Base-by-base conservation (phyloP, 1,140 invertebrate species). In the Drosophila malerkotliana region DNA sequence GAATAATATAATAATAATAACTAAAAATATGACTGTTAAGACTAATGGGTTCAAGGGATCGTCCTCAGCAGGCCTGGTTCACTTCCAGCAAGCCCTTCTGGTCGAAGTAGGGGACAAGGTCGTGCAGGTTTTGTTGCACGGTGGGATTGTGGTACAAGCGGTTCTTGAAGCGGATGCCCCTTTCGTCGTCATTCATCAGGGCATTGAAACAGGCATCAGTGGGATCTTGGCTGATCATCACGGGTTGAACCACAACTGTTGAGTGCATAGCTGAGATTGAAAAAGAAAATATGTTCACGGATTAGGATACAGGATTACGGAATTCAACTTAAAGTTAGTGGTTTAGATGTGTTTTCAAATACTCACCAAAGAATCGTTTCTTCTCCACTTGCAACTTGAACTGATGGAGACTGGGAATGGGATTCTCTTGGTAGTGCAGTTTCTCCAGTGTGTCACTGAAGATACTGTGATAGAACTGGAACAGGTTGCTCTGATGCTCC, bases 121-220 rank as follows among this genome's bases (percentile, higher is more conserved):
- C 64, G 26, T 78, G 77, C 21, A 88, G 52, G 62, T 85, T 90
- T 26, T 80, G 73, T 28, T 90, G 83, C 3, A 91, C 71, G 10
- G 56, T 79, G 8, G 75, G 73, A 30, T 88, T 92, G 5, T 71
- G 51, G 39, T 89, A 92, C 6, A 90, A 57, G 2, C 62, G 73
- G 15, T 77, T 78, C 63, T 91, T 91, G 41, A 90, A 92, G 0
- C 82, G 81, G 5, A 52, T 64, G 12, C 79, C 87, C 5, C 90
- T 72, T 18, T 92, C 89, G 45, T 91, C 87, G 18, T 83, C 83
- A 5, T 76, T 73, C 79, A 92, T 87, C 4, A 92, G 48, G 12
- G 89, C 75, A 59, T 90, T 85, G 14, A 92, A 90, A 44, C 87
- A 81, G 10, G 91, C 91, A 67, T 92, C 89, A 2, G 75, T 81